phyloP scores from a whole-genome alignment of 2,797 vertebrate species.

The Distichodus sexfasciatus region DNA sequence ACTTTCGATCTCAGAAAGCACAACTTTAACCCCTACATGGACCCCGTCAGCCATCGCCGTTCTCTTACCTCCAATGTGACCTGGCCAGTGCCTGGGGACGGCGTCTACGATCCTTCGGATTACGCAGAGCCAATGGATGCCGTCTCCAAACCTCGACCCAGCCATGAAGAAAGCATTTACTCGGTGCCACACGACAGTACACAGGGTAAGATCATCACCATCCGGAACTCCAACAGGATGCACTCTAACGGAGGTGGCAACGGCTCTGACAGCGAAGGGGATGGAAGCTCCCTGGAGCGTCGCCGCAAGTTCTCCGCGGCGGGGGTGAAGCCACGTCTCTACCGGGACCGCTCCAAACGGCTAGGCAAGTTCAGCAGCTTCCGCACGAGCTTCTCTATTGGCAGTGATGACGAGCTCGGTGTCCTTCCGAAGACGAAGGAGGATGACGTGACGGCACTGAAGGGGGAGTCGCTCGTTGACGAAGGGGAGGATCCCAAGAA shows the following conservation, averaged over 20 bases:
- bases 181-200: constrained; percentile 98
- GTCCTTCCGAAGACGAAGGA: constrained; percentile 86
- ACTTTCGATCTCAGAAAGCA: constrained; percentile 87
- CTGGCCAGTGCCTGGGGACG: constrained; percentile 85
- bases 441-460: constrained; percentile 82
- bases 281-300: constrained; percentile 90
- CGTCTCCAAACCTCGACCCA: constrained; percentile 86
- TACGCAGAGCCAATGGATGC: constrained; percentile 95
- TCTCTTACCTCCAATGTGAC: constrained; percentile 84
- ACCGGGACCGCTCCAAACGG: constrained; percentile 86
- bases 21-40: constrained; percentile 81
- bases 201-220: constrained; percentile 97
- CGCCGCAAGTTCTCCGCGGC: constrained; percentile 83
- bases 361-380: constrained; percentile 92
- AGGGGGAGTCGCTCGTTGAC: constrained; percentile 83
- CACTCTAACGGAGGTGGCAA: constrained; percentile 89
- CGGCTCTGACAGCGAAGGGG: constrained; percentile 94
- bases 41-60: constrained; percentile 83
- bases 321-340: constrained; percentile 86
- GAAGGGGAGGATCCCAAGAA: constrained; percentile 90
- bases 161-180: constrained; percentile 96
- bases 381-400: constrained; percentile 87
- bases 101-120: constrained; percentile 91
- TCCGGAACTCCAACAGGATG: constrained; percentile 92
- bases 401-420: constrained; percentile 91